Evolutionary conservation across 2,888 invertebrate species (phyloP).

Genomic region (Idaea aversata): DNA sequence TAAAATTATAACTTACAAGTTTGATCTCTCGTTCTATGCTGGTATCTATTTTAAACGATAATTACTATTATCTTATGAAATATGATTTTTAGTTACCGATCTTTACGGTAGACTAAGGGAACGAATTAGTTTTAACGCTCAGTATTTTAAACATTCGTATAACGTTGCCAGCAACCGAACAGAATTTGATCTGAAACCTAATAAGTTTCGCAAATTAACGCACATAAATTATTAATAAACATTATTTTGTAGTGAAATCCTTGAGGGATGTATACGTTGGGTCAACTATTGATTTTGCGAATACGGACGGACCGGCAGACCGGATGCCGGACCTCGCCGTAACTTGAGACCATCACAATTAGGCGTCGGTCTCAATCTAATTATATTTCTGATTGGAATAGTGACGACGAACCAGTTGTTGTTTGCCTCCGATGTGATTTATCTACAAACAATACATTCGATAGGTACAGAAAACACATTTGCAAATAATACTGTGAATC

Average conservation of each 20-base stretch:
- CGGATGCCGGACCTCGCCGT: constrained; percentile 50
- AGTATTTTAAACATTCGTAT: not conserved
- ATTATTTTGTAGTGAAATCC: constrained; percentile 47
- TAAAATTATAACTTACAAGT: constrained; percentile 4
- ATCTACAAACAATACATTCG: constrained; percentile 3
- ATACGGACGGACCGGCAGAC: constrained; percentile 37
- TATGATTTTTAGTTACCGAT: not conserved
- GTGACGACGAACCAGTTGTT: constrained; percentile 38
- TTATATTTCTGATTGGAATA: constrained; percentile 76
- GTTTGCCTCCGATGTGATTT: constrained; percentile 4
- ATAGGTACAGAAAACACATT: not conserved
- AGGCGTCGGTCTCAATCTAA: constrained; percentile 71
- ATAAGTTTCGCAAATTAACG: constrained; percentile 13
- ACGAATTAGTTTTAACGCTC: not conserved
- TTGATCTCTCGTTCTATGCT: not conserved
- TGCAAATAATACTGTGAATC: not conserved
- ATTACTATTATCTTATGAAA: constrained; percentile 3
- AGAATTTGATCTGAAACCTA: constrained; percentile 5
- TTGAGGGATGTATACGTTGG: constrained; percentile 47
- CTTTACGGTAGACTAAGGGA: not conserved
- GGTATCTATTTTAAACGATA: constrained; percentile 1
- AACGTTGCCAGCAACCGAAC: not conserved
- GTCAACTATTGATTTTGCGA: constrained; percentile 67
- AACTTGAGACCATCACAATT: constrained; percentile 77
- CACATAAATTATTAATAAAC: constrained; percentile 34